Evolutionary conservation across 2,797 vertebrate genomes (phyloP).

Genomic region (Gymnoscopelus braueri): DNA sequence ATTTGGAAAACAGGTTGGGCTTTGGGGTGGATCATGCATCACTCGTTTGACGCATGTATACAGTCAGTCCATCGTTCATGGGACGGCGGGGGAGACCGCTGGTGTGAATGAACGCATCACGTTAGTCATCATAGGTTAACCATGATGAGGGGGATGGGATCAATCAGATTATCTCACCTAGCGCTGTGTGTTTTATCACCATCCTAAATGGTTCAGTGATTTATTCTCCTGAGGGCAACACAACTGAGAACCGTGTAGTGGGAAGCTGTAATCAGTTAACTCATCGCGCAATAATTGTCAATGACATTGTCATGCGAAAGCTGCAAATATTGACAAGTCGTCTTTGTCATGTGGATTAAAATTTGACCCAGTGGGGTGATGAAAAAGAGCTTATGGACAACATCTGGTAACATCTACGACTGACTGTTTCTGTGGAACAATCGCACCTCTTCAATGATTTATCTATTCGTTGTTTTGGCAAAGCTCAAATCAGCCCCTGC

Average conservation of each 20-base stretch:
- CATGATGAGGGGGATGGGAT: constrained; percentile 57
- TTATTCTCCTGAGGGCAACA: background rate
- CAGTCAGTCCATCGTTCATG: background rate
- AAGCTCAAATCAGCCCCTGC: no score
- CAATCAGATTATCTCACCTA: constrained; percentile 71
- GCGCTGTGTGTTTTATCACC: constrained; percentile 62
- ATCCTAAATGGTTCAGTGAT: constrained; percentile 26
- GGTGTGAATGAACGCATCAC: constrained; percentile 46
- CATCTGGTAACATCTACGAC: constrained; percentile 5
- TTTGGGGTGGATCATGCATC: background rate
- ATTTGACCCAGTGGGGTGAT: background rate
- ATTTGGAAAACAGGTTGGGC: constrained; percentile 4
- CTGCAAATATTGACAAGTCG: background rate
- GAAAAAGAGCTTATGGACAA: constrained; percentile 18
- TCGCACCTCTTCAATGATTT: constrained; percentile 23
- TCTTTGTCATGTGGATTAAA: constrained; percentile 25
- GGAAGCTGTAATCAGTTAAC: no score
- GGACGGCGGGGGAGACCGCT: constrained; percentile 32
- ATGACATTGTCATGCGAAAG: no score
- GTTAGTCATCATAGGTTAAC: constrained; percentile 51
- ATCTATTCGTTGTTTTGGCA: no score
- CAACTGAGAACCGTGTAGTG: no score
- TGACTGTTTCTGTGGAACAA: background rate
- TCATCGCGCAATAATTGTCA: no score
- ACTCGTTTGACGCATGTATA: background rate